Evolutionary conservation across 1,140 invertebrate species (phyloP), one percentile per base, ranked within the genome.

Genomic region (Drosophila ambigua): DNA sequence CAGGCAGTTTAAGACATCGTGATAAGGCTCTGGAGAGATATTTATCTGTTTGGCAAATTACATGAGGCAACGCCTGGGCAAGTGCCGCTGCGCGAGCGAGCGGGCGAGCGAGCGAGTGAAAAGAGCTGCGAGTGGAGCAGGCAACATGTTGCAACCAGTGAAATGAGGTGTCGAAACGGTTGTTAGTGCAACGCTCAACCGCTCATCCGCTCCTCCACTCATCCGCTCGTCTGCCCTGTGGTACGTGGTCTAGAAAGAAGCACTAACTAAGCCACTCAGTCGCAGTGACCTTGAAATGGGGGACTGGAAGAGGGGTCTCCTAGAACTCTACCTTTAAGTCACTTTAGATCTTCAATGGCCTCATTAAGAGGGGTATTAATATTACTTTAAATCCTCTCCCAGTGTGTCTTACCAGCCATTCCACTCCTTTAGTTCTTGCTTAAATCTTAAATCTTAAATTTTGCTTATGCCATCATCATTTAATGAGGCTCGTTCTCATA

Each of bases 31-130:
- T 76, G 66, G 63, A 79, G 35, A 77, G 83, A 88, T 89, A 77
- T 77, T 88, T 88, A 88, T 88, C 83, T 88, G 68, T 62, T 59
- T 68, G 79, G 83, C 84, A 88, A 88, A 88, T 88, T 88, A 88
- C 83, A 88, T 71, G 83, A 72, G 76, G 84, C 83, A 76, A 88
- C 83, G 84, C 83, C 83, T 88, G 66, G 62, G 67, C 68, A 88
- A 79, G 71, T 77, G 75, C 72, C 51, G 50, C 28, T 39, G 59
- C 35, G 46, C 23, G 23, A 23, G 23, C 23, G 23, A 55, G 49
- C 49, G 77, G 8, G 46, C 23, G 23, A 23, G 23, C 23, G 23
- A 55, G 49, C 49, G 77, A 11, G 53, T 61, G 23, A 15, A 48
- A 46, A 48, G 46, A 46, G 49, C 43, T 39, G 35, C 26, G 23